Evolutionary conservation across 1,140 invertebrate species (phyloP).

Genomic region (Pomacea maculata): DNA sequence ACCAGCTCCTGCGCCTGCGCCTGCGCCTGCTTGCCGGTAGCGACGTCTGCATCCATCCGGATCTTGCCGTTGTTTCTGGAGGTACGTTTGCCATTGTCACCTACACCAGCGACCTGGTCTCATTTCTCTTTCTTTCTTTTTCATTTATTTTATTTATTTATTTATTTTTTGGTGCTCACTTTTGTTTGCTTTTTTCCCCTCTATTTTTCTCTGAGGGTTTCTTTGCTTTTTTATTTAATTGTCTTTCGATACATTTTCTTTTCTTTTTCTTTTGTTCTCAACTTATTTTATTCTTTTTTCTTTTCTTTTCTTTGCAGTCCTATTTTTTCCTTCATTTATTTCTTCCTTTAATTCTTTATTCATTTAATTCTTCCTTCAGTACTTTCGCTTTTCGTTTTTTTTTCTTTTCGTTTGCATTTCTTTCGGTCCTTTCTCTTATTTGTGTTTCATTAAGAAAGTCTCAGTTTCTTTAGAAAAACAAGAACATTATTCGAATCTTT

Average conservation of each 20-base stretch:
- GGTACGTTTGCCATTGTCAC: neutral
- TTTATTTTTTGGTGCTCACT: neutral
- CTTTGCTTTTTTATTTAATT: neutral
- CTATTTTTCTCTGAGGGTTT: neutral
- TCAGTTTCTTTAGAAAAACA: neutral
- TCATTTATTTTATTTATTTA: neutral
- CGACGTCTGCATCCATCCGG: neutral
- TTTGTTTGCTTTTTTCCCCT: neutral
- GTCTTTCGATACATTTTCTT: neutral
- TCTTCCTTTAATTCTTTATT: neutral
- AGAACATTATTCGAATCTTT: too few species aligned
- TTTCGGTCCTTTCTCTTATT: neutral
- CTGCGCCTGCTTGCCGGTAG: neutral
- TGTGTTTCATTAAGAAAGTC: neutral
- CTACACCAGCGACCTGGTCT: neutral
- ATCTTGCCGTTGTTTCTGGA: neutral
- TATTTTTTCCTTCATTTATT: neutral
- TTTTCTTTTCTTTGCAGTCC: neutral
- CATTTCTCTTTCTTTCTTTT: neutral
- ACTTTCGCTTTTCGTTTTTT: neutral
- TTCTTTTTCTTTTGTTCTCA: neutral
- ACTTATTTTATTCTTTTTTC: neutral
- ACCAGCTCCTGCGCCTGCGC: too few species aligned
- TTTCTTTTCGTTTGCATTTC: neutral
- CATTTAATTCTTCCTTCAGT: neutral